Evolutionary conservation across 2,113 vertebrate species (phyloP), one percentile per base, ranked within the genome.

Genomic region (Hystrix brachyura): DNA sequence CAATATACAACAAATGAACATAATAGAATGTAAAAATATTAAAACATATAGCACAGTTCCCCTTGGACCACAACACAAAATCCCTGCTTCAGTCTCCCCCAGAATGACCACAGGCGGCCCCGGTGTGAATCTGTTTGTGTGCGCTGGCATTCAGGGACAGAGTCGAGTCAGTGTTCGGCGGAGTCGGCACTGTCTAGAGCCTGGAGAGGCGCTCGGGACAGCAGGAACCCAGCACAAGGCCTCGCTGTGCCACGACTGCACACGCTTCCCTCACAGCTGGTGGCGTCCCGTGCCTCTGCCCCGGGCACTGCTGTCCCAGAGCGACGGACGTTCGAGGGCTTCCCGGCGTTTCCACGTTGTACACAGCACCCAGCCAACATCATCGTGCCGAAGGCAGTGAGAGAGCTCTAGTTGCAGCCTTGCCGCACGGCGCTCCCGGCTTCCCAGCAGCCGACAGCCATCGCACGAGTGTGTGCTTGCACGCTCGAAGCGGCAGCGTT

Each of bases 381-480:
- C 15, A 0, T 32, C 5, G 7, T 71, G 12, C 64, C 29, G 3
- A 32, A 38, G 38, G 38, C 38, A 2, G 38, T 38, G 38, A 38
- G 38, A 38, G 38, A 38, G 38, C 38, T 38, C 38, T 38, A 38
- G 38, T 38, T 38, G 51, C 10, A 83, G 19, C 51, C 48, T 85
- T 62, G 94, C 87, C 81, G 76, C 18, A 59, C 65, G 64, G 65
- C 79, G 93, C 80, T 65, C 67, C 78, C 60, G 85, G 32, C 67
- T 43, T 57, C 80, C 5, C 0, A 43, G 81, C 32, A 23, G 17
- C n/a, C 92, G 48, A 25, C 3, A 53, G 64, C 48, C 48, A 9
- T 0, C 3, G 4, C 0, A 3, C 2, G 48, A 3, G 60, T 46
- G 3, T 69, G 76, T 69, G 67, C 32, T 60, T 76, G 21, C 89